Base-by-base conservation (phyloP, 2,113 vertebrate genomes). In the Rhegmatorhina hoffmannsi region DNA sequence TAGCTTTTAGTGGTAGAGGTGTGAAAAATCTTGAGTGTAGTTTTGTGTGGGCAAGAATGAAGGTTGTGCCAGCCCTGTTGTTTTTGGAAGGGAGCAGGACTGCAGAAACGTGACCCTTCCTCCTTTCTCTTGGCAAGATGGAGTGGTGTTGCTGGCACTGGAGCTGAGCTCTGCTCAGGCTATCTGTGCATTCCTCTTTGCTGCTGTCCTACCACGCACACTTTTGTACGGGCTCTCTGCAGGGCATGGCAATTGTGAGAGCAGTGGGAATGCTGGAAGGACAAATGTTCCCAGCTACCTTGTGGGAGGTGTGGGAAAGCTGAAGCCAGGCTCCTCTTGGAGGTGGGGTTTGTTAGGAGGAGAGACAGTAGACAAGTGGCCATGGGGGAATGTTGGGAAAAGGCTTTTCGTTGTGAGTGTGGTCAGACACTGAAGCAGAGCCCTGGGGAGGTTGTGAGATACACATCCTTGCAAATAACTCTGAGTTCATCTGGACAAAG, bases 131-230 rank as follows among this genome's bases (percentile, higher is more conserved):
- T 76, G 64, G 43, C 62, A 59, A 47, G 76, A 29, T n/a, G 73
- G 72, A 92, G 13, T 19, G 20, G n/a, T 26, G 67, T 66, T 60
- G 44, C 70, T 91, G 76, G 69, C 36, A 15, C 13, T 12, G 36
- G 40, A 67, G 33, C 50, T 29, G 40, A 53, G 49, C 49, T 53
- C 2, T 0, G 33, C 36, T 17, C 20, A 24, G 33, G 24, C 38
- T 38, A 4, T n/a, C 29, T 36, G 29, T 50, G 64, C 28, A 13
- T 69, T 67, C 20, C 20, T 16, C 21, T 47, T 49, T 53, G 15
- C 31, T 58, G 38, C 17, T 38, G 31, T 75, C 56, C 67, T 64
- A 16, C 25, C 8, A 6, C 1, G 1, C 33, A 17, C 0, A 1
- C 36, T 58, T 56, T 24, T 38, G 16, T 58, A 29, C 1, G 1